Base-by-base conservation (phyloP, 2,888 invertebrate species). In the Clusia tigrina region DNA sequence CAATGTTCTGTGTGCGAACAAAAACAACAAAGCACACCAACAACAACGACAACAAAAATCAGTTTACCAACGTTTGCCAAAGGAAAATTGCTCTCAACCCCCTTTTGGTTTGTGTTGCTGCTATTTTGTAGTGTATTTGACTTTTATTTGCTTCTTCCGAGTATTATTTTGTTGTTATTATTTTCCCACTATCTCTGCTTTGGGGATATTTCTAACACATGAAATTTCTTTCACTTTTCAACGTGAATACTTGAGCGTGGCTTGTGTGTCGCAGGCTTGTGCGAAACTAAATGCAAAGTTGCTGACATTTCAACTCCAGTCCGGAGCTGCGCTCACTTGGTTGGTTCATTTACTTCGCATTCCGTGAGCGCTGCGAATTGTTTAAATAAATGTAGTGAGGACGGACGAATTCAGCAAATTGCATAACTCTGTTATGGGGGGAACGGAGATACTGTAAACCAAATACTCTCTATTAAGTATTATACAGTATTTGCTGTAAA, bases 211-310 rank as follows among this genome's bases (percentile, higher is more conserved):
- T 53, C 58, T 54, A 55, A 54, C 22, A 20, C 55, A 2, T 38
- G 58, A 26, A 58, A 61, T 66, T 56, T 3, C 37, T 26, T 24
- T 62, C 54, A 1, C 54, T 46, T 12, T 23, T 53, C 2, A 42
- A 42, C 2, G 15, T 56, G 59, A 3, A 42, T 3, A 3, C n/a
- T n/a, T 10, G 42, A 5, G 37, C 58, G 51, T n/a, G 57, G 56
- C 65, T 57, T 32, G 51, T 65, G 59, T 55, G 24, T 46, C 61
- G 60, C 59, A 61, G 52, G 65, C 65, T 65, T 59, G 25, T 61
- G 58, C 51, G 32, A 57, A 63, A 67, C 67, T 65, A 46, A 62
- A 46, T 15, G 23, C 12, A 23, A 6, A 38, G 17, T 22, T 17
- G 15, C 20, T 12, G 6, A 56, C 12, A 22, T 42, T 55, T 10